Evolutionary conservation across 64 coral and sea anemone genomes (phyloP).

Genomic region (Pocillopora damicornis): DNA sequence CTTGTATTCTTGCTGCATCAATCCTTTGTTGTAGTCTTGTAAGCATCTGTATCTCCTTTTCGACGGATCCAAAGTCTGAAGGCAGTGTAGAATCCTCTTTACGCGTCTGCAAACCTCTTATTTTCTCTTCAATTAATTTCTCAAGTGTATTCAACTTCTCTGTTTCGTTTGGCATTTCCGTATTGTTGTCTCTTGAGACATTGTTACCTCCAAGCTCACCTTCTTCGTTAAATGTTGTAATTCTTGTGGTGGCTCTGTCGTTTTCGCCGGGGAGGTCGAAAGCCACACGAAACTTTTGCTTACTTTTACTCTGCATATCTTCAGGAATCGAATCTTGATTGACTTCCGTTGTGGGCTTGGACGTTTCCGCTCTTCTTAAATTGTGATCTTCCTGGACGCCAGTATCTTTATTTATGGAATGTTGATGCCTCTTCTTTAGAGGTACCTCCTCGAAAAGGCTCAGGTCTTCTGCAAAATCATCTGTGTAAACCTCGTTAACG

Average conservation of each 20-base stretch:
- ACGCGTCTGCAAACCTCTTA: slow-evolving; percentile 1
- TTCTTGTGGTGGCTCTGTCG: background rate
- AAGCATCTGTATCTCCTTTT: slow-evolving; percentile 32
- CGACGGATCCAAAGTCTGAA: background rate
- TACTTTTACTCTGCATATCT: background rate
- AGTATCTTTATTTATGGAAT: background rate
- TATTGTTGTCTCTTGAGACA: background rate
- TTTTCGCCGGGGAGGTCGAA: background rate
- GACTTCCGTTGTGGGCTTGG: too few species aligned
- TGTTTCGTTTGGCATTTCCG: background rate
- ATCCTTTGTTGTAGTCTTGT: slow-evolving; percentile 19
- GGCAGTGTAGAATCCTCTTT: background rate
- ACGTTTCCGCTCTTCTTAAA: background rate
- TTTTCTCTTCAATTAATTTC: slow-evolving; percentile 19
- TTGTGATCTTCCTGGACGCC: background rate
- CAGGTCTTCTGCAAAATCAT: slow-evolving; percentile 47
- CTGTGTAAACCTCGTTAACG: slow-evolving; percentile 47
- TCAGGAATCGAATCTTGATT: too few species aligned
- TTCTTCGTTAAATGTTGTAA: background rate
- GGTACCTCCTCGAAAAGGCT: slow-evolving; percentile 1
- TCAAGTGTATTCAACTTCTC: slow-evolving; percentile 16
- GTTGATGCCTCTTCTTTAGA: too few species aligned
- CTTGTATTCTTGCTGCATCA: background rate
- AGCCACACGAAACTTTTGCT: background rate
- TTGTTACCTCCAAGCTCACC: too few species aligned